These are phyloP conservation scores for Ophioderma brevispina DNA, from an alignment of 35 echinoderm and acorn worm genomes.

Conservation along the genomic window DNA sequence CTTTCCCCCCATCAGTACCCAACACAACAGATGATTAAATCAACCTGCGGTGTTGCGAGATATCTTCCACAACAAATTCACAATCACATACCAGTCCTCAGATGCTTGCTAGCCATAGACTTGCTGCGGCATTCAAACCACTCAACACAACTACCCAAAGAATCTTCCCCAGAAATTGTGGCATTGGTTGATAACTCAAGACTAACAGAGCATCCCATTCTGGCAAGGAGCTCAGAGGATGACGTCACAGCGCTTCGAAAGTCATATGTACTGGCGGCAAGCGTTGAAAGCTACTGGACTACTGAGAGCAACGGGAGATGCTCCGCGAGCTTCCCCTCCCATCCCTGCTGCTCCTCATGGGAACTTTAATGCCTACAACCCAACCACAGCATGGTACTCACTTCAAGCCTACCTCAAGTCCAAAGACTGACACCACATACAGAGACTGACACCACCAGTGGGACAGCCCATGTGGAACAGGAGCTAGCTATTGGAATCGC, in stretches of 20 bases:
- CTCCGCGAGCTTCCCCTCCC: not conserved
- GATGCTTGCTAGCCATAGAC: not conserved
- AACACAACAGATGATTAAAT: too few relatives aligned
- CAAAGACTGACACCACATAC: conserved; percentile 22
- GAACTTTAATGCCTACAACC: too few relatives aligned
- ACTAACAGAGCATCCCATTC: not conserved
- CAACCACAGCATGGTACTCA: not conserved
- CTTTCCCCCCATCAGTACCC: not conserved
- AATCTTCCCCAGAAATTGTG: not conserved
- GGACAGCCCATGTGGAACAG: conserved; percentile 31
- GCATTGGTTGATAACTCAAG: not conserved
- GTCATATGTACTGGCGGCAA: not conserved
- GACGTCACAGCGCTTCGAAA: not conserved
- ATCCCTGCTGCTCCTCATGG: not conserved
- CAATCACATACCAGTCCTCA: too few relatives aligned
- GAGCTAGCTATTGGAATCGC: not conserved
- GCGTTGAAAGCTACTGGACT: not conserved
- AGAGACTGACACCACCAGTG: not conserved
- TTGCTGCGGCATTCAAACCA: not conserved
- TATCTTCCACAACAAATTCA: too few relatives aligned
- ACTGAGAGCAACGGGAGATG: not conserved
- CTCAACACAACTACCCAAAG: not conserved
- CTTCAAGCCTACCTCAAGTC: conserved; percentile 31
- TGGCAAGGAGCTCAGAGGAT: not conserved
- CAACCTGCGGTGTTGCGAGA: too few relatives aligned